Evolutionary conservation across 2,113 vertebrate genomes (phyloP).

Genomic region (Microcebus murinus): DNA sequence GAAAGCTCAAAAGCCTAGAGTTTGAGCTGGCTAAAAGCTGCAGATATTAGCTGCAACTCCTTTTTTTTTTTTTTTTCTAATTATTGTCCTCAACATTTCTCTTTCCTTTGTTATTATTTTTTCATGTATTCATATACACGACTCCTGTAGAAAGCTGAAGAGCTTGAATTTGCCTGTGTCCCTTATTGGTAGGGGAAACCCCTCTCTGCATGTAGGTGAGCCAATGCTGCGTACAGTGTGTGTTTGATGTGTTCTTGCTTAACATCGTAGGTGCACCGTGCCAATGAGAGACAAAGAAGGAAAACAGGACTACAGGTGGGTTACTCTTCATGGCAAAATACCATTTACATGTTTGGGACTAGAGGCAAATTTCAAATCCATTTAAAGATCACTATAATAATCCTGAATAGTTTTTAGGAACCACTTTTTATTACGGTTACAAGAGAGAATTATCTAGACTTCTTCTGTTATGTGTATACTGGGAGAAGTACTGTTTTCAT

Average conservation of each 20-base stretch:
- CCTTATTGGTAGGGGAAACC: background rate
- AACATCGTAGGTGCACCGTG: slow-evolving; percentile 88
- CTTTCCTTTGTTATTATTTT: background rate
- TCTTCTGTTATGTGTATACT: background rate
- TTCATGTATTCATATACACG: background rate
- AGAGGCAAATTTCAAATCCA: background rate
- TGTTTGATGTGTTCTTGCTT: background rate
- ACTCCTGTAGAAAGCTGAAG: background rate
- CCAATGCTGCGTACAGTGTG: accelerated
- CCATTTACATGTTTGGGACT: background rate
- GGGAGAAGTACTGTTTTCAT: slow-evolving; percentile 5
- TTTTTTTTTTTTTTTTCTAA: background rate
- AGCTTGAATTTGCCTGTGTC: background rate
- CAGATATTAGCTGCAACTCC: background rate
- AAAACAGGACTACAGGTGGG: slow-evolving; percentile 97
- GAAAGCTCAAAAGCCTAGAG: background rate
- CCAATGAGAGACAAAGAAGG: slow-evolving; percentile 99
- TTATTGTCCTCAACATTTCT: background rate
- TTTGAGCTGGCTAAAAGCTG: background rate
- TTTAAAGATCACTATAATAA: background rate
- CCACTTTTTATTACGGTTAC: background rate
- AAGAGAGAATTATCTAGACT: background rate
- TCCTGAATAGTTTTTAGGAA: background rate
- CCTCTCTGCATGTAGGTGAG: background rate
- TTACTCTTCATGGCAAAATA: background rate